Conservation (phyloP, 2,888 invertebrate species). For the Steinernema hermaphroditum region DNA sequence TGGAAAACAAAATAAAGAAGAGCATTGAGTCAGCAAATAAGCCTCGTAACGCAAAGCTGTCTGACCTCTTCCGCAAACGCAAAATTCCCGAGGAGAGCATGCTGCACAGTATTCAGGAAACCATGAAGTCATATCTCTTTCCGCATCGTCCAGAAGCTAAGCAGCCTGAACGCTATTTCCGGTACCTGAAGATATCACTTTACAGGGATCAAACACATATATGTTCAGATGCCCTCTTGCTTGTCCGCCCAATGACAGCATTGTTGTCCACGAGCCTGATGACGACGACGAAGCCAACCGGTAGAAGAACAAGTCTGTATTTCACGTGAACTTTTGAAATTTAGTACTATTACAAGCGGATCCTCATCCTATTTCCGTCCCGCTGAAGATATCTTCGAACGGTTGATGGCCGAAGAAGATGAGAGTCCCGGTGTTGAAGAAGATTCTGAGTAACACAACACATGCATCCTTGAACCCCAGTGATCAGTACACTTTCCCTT, state of each 20-base stretch:
- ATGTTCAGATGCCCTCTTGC: background rate
- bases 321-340: too few species aligned
- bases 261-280: background rate
- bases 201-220: background rate
- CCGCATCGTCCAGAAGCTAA: background rate
- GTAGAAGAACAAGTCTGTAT: background rate
- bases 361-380: constrained; percentile 22
- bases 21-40: background rate
- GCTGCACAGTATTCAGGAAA: background rate
- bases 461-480: too few species aligned
- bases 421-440: constrained; percentile 19
- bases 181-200: background rate
- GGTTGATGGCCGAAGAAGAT: constrained; percentile 19
- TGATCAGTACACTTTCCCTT: too few species aligned
- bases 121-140: constrained; percentile 5
- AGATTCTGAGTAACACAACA: background rate
- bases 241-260: background rate
- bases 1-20: constrained; percentile 10
- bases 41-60: background rate
- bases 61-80: constrained; percentile 5
- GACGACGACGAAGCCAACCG: constrained; percentile 20
- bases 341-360: constrained; percentile 16
- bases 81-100: background rate
- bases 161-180: constrained; percentile 4
- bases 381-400: constrained; percentile 17